Conservation (phyloP, 2,888 invertebrate genomes). For the Tetrapedia diversipes region DNA sequence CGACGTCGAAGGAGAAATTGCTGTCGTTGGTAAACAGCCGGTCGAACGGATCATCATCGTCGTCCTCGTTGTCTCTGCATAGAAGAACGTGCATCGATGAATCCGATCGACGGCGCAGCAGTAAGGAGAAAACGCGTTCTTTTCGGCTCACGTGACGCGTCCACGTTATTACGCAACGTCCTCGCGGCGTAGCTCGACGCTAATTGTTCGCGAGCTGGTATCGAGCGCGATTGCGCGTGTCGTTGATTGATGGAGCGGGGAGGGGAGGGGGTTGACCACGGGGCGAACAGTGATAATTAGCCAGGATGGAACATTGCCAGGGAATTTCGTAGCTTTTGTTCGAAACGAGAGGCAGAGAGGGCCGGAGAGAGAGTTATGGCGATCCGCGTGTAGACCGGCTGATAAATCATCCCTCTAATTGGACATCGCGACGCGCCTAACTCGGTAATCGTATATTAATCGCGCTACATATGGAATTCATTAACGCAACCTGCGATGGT, state of each 20-base stretch:
- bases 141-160: slow-evolving; percentile 29
- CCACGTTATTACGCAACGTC: slow-evolving; percentile 43
- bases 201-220: slow-evolving; percentile 50
- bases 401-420: slow-evolving; percentile 51
- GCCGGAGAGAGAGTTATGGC: slow-evolving; percentile 37
- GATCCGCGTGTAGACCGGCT: slow-evolving; percentile 14
- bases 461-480: slow-evolving; percentile 46
- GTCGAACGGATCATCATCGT: too few relatives aligned
- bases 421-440: slow-evolving; percentile 41
- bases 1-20: neutral
- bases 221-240: slow-evolving; percentile 50
- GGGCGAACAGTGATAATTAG: slow-evolving; percentile 64
- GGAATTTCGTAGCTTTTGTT: slow-evolving; percentile 62
- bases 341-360: neutral
- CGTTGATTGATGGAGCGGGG: slow-evolving; percentile 54
- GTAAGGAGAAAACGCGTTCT: neutral
- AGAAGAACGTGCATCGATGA: too few relatives aligned
- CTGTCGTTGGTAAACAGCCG: neutral
- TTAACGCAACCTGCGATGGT: slow-evolving; percentile 14
- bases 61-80: too few relatives aligned
- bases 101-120: neutral
- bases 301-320: slow-evolving; percentile 53
- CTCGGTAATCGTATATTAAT: slow-evolving; percentile 49
- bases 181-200: slow-evolving; percentile 45
- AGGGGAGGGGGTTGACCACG: slow-evolving; percentile 1